A percentile compares a stretch with the other conserved stretches of the same genome.
These are phyloP conservation scores for Onychomys arenicola DNA, from an alignment of 2,797 vertebrate species.

Conservation along the genomic window DNA sequence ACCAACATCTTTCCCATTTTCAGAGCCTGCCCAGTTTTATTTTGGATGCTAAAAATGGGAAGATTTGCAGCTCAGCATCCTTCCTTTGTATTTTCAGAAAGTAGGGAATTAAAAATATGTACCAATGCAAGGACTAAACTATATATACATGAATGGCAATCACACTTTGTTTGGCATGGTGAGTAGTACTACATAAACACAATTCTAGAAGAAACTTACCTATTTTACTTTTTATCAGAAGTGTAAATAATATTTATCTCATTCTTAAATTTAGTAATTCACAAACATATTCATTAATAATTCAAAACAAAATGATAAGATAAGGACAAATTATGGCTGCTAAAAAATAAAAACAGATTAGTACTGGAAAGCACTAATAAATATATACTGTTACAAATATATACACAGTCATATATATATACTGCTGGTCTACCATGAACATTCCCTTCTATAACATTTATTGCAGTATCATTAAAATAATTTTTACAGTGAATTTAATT, in stretches of 20 bases:
- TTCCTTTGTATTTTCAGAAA: conserved; percentile 42
- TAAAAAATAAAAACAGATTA: not conserved
- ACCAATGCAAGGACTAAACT: conserved; percentile 9
- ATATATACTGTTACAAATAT: not conserved
- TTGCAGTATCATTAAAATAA: conserved; percentile 17
- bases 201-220: not conserved
- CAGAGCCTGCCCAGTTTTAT: not conserved
- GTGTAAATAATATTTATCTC: not conserved
- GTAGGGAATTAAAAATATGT: not conserved
- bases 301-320: not conserved
- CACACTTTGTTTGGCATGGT: not conserved
- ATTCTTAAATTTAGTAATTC: conserved; percentile 11
- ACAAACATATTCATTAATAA: conserved; percentile 17
- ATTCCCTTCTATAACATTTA: not conserved
- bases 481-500: not conserved
- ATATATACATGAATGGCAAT: not conserved
- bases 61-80: not conserved
- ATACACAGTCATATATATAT: not conserved
- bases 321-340: not conserved
- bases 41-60: not conserved
- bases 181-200: not conserved
- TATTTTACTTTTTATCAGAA: not conserved
- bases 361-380: not conserved
- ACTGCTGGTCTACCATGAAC: not conserved
- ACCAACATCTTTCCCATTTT: not conserved